Evolutionary conservation across 2,113 vertebrate species (phyloP).

Genomic region (Pygoscelis antarcticus): DNA sequence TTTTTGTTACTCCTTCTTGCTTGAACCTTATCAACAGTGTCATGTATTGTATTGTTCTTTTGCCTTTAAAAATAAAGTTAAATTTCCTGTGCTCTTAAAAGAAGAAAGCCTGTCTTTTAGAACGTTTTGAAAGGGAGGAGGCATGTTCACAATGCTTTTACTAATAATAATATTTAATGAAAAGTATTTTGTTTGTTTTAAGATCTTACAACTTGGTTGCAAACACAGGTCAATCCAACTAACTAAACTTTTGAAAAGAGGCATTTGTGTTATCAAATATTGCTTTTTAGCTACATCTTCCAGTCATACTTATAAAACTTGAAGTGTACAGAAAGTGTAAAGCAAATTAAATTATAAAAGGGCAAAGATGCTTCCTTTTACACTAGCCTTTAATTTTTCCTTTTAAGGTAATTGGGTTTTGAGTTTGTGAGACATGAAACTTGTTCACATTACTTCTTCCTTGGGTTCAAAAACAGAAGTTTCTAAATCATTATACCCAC

Average conservation of each 20-base stretch:
- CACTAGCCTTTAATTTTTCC: background rate
- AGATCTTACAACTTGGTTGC: background rate
- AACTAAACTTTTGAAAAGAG: background rate
- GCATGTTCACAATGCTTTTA: background rate
- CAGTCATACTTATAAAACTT: background rate
- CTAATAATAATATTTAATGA: background rate
- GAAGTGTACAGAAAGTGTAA: background rate
- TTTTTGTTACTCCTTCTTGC: background rate
- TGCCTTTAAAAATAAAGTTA: background rate
- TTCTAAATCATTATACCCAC: background rate
- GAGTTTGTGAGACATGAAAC: background rate
- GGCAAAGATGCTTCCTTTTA: background rate
- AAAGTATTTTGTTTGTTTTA: background rate
- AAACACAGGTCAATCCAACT: background rate
- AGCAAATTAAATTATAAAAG: background rate
- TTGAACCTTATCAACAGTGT: background rate
- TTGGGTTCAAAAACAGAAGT: background rate
- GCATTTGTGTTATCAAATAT: background rate
- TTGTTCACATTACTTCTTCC: background rate
- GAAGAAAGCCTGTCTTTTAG: background rate
- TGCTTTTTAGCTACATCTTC: background rate
- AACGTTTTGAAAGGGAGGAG: conserved; percentile 26
- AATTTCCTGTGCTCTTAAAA: background rate
- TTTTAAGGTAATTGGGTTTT: background rate
- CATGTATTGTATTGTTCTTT: background rate